Evolutionary conservation across 2,888 invertebrate genomes (phyloP).

Genomic region (Agrotis clavis): DNA sequence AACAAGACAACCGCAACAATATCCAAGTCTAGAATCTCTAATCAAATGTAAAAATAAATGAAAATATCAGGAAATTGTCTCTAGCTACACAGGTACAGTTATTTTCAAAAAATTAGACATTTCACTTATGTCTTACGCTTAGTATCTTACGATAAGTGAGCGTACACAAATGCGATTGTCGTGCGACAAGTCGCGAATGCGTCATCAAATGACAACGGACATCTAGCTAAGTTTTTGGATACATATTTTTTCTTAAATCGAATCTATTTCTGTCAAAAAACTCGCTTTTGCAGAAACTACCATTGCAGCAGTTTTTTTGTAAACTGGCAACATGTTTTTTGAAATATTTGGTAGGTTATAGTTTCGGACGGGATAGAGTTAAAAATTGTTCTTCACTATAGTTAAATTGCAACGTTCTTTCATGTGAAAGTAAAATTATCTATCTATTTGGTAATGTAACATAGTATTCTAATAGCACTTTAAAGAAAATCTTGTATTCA

Average conservation of each 20-base stretch:
- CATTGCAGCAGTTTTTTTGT: constrained; percentile 60
- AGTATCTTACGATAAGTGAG: constrained; percentile 82
- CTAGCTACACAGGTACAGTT: constrained; percentile 90
- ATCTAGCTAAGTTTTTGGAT: constrained; percentile 86
- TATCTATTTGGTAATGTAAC: constrained; percentile 42
- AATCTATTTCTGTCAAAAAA: constrained; percentile 69
- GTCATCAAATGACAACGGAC: constrained; percentile 82
- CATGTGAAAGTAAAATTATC: constrained; percentile 56
- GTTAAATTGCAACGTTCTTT: constrained; percentile 48
- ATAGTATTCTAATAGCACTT: constrained; percentile 57
- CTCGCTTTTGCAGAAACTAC: constrained; percentile 64
- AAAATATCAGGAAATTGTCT: constrained; percentile 83
- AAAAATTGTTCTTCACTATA: constrained; percentile 53
- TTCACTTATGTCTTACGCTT: constrained; percentile 86
- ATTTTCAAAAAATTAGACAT: constrained; percentile 80
- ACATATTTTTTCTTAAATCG: constrained; percentile 87
- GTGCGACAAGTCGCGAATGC: constrained; percentile 62
- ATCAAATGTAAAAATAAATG: constrained; percentile 63
- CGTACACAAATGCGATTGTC: constrained; percentile 66
- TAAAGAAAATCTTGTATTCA: constrained; percentile 52
- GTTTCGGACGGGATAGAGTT: constrained; percentile 42
- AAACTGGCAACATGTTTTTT: constrained; percentile 68
- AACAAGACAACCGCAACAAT: constrained; percentile 78
- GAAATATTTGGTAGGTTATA: constrained; percentile 47
- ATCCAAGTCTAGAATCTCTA: constrained; percentile 79